Conservation (phyloP, 2,797 vertebrate species). For the Sebastes goodei region DNA sequence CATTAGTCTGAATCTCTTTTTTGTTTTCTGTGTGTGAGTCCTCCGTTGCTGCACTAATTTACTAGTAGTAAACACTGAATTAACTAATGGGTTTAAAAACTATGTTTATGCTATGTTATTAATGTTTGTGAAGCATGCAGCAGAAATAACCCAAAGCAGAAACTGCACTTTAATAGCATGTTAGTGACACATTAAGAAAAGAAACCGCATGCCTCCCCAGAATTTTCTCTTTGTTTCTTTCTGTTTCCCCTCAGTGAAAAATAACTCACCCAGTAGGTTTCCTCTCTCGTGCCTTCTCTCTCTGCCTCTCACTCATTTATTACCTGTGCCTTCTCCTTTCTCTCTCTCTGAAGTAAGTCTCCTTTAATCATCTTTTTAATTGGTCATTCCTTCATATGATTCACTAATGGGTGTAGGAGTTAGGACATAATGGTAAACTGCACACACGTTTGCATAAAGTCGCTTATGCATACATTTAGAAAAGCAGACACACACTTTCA, state of each 20-base stretch:
- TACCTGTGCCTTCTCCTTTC: not conserved
- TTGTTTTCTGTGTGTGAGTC: not conserved
- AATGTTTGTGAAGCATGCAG: not conserved
- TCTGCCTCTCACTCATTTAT: slow-evolving; percentile 20
- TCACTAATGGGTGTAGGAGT: slow-evolving; percentile 43
- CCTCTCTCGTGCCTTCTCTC: not conserved
- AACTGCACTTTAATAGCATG: not conserved
- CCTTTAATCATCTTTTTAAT: slow-evolving; percentile 70
- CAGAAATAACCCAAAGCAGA: not conserved
- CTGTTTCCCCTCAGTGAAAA: slow-evolving; percentile 31
- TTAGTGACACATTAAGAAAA: not conserved
- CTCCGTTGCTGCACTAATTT: not conserved
- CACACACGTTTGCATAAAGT: slow-evolving; percentile 6
- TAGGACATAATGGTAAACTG: slow-evolving; percentile 17
- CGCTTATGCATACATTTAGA: slow-evolving; percentile 5
- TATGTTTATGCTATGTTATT: not conserved
- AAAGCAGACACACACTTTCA: slow-evolving; percentile 25
- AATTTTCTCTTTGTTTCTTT: slow-evolving; percentile 26
- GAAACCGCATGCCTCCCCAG: not conserved
- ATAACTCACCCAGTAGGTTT: slow-evolving; percentile 22
- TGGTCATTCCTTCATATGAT: slow-evolving; percentile 57
- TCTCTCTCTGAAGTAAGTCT: slow-evolving; percentile 28
- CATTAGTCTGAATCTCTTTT: not conserved
- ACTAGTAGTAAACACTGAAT: not conserved
- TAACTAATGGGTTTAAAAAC: not conserved